Percentiles rank a stretch among this genome's conserved stretches.
phyloP scores from a whole-genome alignment of 2,888 invertebrate genomes.

The Lochmaea crataegi region DNA sequence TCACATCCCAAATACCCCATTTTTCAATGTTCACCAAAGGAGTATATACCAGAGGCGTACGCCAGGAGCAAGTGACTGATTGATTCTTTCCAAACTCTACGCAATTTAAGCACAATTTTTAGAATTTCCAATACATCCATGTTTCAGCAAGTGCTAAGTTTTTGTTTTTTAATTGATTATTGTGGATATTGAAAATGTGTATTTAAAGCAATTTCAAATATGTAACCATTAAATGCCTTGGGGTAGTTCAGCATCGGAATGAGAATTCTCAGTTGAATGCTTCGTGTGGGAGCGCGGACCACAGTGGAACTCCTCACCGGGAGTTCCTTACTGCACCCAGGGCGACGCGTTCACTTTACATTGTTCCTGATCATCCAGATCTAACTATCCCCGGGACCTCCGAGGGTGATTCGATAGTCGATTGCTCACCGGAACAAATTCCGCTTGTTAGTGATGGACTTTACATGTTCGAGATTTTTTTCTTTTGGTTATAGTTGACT shows the following conservation, averaged over 20 bases:
- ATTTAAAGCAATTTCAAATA: background rate
- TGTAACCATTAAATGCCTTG: background rate
- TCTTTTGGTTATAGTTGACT: constrained; percentile 15
- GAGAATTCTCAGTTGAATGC: constrained; percentile 54
- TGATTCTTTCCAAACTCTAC: too few relatives aligned
- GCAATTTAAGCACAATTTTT: too few relatives aligned
- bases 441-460: constrained; percentile 34
- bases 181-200: too few relatives aligned
- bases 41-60: too few relatives aligned
- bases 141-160: too few relatives aligned
- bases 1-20: too few relatives aligned
- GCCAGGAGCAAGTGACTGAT: too few relatives aligned
- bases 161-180: too few relatives aligned
- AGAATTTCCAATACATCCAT: too few relatives aligned
- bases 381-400: constrained; percentile 32
- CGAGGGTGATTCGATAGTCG: constrained; percentile 33
- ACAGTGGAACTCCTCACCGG: constrained; percentile 50
- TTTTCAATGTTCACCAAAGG: too few relatives aligned
- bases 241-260: constrained; percentile 50
- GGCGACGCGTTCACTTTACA: constrained; percentile 40
- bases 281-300: constrained; percentile 59
- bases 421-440: constrained; percentile 31
- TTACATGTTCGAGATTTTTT: constrained; percentile 32
- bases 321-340: constrained; percentile 42
- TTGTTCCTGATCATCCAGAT: constrained; percentile 51